Percentiles rank a stretch among this genome's conserved stretches.
Evolutionary conservation across 1,140 invertebrate genomes (phyloP).

Genomic region (Heliconius hermathena): DNA sequence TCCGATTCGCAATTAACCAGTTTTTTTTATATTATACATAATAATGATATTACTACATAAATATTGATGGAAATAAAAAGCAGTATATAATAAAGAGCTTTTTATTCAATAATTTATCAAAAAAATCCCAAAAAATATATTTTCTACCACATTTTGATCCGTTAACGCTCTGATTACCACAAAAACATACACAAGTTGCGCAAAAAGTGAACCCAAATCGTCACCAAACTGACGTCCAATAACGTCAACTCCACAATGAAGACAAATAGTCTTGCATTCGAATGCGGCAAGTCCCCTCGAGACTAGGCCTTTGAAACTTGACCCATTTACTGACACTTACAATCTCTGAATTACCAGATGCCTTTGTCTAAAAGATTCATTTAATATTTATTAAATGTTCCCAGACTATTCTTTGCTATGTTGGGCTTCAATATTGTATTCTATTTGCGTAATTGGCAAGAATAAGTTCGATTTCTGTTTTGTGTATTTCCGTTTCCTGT

Average conservation of each 20-base stretch:
- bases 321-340: slow-evolving; percentile 39
- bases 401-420: not conserved
- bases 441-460: not conserved
- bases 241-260: slow-evolving; percentile 41
- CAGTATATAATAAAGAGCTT: too few species aligned
- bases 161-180: not conserved
- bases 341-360: slow-evolving; percentile 20
- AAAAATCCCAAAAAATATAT: not conserved
- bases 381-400: slow-evolving; percentile 3
- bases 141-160: not conserved
- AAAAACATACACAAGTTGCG: not conserved
- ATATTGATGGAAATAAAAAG: too few species aligned
- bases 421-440: not conserved
- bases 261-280: slow-evolving; percentile 42
- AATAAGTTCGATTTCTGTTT: not conserved
- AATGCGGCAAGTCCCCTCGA: slow-evolving; percentile 26
- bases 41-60: too few species aligned
- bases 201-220: slow-evolving; percentile 21
- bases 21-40: too few species aligned
- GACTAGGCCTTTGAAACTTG: slow-evolving; percentile 42
- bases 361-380: slow-evolving; percentile 14
- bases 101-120: too few species aligned
- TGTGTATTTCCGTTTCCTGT: not conserved
- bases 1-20: too few species aligned
- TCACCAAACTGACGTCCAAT: slow-evolving; percentile 27